These are phyloP conservation scores for Ambastaia sidthimunki DNA, from an alignment of 2,797 vertebrate species.

Conservation along the genomic window DNA sequence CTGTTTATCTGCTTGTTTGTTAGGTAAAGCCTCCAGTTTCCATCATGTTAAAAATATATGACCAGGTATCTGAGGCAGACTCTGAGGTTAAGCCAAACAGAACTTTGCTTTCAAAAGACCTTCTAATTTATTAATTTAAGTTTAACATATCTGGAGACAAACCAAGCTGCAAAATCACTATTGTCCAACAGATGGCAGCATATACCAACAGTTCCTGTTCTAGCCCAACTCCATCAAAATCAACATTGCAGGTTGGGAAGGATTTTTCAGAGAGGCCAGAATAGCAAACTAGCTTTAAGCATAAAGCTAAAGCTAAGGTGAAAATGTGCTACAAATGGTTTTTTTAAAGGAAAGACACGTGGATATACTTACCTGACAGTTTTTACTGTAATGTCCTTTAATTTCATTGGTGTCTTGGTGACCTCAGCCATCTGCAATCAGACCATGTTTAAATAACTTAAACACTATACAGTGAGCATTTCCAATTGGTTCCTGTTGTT, in stretches of 20 bases:
- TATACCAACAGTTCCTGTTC: not conserved
- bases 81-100: not conserved
- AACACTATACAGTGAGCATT: too few species aligned
- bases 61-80: not conserved
- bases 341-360: too few species aligned
- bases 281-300: too few species aligned
- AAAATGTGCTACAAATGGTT: too few species aligned
- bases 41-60: not conserved
- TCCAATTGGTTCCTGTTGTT: too few species aligned
- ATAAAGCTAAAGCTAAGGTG: too few species aligned
- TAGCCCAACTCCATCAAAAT: not conserved
- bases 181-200: slow-evolving; percentile 27
- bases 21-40: not conserved
- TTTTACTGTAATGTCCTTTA: too few species aligned
- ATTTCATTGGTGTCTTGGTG: too few species aligned
- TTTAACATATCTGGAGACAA: not conserved
- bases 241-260: not conserved
- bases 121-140: not conserved
- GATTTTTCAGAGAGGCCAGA: too few species aligned
- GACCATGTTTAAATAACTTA: too few species aligned
- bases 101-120: not conserved
- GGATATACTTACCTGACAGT: too few species aligned
- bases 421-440: too few species aligned
- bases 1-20: not conserved
- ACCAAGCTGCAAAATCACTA: not conserved